Evolutionary conservation across 2,113 vertebrate species (phyloP), one percentile per base, ranked within the genome.

Genomic region (Caranx ignobilis): DNA sequence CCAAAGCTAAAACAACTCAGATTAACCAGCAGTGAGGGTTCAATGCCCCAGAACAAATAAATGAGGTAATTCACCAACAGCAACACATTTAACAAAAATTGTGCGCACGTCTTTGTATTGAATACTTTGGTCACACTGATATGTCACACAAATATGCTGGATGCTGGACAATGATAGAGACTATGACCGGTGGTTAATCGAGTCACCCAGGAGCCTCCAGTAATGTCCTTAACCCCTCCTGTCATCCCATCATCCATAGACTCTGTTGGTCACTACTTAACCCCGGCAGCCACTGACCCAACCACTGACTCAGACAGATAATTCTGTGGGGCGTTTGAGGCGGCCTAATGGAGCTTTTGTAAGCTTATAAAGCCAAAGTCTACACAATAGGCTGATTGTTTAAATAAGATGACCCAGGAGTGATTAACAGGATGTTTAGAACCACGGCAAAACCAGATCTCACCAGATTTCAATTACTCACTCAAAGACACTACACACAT

Each of bases 361-460:
- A 3, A 62, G 75, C 48, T 89, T 81, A 82, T 54, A 71, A 76
- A 5, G 19, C 52, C 68, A 75, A 67, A 79, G 77, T 75, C 59
- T 19, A 37, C 59, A 89, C 87, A 90, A 84, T 65, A 73, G 79
- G 50, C 71, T 57, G 64, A 82, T 63, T 83, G 82, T 85, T 84
- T 87, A 81, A 83, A 80, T 69, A 50, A 83, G 78, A 85, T 81
- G 70, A 79, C 52, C 59, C 1, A 18, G 47, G 61, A 74, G 50
- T 48, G 72, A 80, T 83, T 80, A 87, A 86, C 73, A 56, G 71
- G 79, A 75, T 81, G 80, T 71, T 75, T 39, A n/a, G 12, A 68
- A 72, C 16, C 26, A 16, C 39, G 26, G 21, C 50, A 63, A 76
- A 76, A 52, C 3, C 21, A 65, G 61, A 71, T 15, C 63, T 19